Evolutionary conservation across 2,113 vertebrate genomes (phyloP).

Genomic region (Tretioscincus oriximinensis): DNA sequence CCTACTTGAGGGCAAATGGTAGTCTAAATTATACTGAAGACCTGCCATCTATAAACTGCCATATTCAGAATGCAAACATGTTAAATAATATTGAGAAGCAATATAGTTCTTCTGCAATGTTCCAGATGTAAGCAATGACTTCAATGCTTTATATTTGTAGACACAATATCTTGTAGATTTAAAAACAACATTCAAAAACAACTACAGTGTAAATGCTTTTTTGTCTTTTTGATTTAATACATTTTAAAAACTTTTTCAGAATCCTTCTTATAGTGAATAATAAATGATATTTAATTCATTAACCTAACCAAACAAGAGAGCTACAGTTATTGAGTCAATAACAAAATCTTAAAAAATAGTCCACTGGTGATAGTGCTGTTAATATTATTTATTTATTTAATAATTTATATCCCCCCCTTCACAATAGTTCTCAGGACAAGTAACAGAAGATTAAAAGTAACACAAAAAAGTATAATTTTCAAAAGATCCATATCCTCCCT

Average conservation of each 20-base stretch:
- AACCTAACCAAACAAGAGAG: neutral
- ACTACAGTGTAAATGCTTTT: too few species aligned
- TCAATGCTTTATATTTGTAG: neutral
- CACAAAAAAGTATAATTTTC: too few species aligned
- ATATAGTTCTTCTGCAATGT: slow-evolving; percentile 43
- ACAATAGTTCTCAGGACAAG: too few species aligned
- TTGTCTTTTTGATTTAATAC: neutral
- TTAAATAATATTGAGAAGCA: slow-evolving; percentile 69
- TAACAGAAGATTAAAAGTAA: too few species aligned
- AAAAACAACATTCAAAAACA: neutral
- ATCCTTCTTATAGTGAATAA: neutral
- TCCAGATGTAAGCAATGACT: slow-evolving; percentile 3
- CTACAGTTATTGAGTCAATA: too few species aligned
- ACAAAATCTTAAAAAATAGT: too few species aligned
- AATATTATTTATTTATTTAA: too few species aligned
- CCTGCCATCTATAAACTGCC: slow-evolving; percentile 72
- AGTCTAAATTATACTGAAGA: slow-evolving; percentile 76
- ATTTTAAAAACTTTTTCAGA: neutral
- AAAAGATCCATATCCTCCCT: too few species aligned
- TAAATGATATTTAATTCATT: slow-evolving; percentile 5
- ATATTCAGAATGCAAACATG: slow-evolving; percentile 76
- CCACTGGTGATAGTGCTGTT: too few species aligned
- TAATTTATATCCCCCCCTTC: too few species aligned
- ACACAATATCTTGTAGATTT: neutral
- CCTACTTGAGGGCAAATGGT: slow-evolving; percentile 83